A percentile compares a stretch with the other conserved stretches of the same genome.
These are phyloP conservation scores for Anneissia japonica DNA, from an alignment of 35 echinoderm and acorn worm species.

Conservation along the genomic window DNA sequence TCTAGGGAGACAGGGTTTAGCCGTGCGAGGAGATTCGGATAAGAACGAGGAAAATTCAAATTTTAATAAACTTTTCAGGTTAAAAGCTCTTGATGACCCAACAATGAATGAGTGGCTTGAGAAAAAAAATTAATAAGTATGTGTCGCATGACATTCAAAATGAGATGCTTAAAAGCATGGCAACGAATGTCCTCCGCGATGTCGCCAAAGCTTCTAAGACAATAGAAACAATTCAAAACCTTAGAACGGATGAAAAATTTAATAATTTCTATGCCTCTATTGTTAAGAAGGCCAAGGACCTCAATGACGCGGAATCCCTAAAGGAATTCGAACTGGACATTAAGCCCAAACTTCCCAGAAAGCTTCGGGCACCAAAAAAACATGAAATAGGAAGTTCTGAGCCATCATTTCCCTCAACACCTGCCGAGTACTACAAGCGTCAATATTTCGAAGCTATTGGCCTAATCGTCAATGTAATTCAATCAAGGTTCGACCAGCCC, in stretches of 20 bases:
- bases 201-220: too few relatives aligned
- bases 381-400: not conserved
- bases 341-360: slow-evolving; percentile 12
- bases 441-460: slow-evolving; percentile 15
- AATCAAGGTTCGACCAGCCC: not conserved
- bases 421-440: not conserved
- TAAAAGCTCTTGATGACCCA: too few relatives aligned
- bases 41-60: too few relatives aligned
- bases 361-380: slow-evolving; percentile 15
- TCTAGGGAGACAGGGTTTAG: too few relatives aligned
- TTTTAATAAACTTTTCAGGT: too few relatives aligned
- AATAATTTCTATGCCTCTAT: slow-evolving; percentile 1
- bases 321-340: slow-evolving; percentile 2
- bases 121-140: too few relatives aligned
- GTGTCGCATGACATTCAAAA: too few relatives aligned
- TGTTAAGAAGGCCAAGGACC: not conserved
- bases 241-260: not conserved
- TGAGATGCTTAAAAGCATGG: too few relatives aligned
- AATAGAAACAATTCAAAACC: slow-evolving; percentile 8
- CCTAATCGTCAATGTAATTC: slow-evolving; percentile 7
- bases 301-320: not conserved
- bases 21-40: too few relatives aligned
- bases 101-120: too few relatives aligned
- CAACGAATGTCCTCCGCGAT: too few relatives aligned
- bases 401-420: slow-evolving; percentile 12